Conservation (phyloP, 2,888 invertebrate species). For the Melolontha melolontha region DNA sequence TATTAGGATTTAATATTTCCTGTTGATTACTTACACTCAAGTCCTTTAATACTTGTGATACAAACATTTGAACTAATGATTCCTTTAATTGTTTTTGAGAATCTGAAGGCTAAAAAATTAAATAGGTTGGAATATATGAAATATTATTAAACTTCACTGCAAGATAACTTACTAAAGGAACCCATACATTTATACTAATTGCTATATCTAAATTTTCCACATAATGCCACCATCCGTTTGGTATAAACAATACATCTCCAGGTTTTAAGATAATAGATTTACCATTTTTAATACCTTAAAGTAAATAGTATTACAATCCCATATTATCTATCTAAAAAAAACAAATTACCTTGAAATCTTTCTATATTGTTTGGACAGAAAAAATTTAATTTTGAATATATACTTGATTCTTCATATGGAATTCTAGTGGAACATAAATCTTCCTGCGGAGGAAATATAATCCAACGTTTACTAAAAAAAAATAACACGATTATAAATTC, state of each 20-base stretch:
- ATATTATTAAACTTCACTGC: neutral
- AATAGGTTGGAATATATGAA: neutral
- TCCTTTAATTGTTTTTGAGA: slow-evolving; percentile 71
- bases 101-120: slow-evolving; percentile 61
- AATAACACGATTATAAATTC: slow-evolving; percentile 11
- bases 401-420: slow-evolving; percentile 96
- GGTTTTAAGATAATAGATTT: slow-evolving; percentile 76
- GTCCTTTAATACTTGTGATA: slow-evolving; percentile 72
- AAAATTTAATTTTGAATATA: slow-evolving; percentile 88
- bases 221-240: slow-evolving; percentile 97
- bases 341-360: slow-evolving; percentile 66
- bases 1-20: slow-evolving; percentile 76
- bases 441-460: slow-evolving; percentile 86
- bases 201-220: slow-evolving; percentile 86
- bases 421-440: slow-evolving; percentile 83
- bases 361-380: slow-evolving; percentile 71
- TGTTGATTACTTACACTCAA: slow-evolving; percentile 67
- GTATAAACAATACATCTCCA: slow-evolving; percentile 90
- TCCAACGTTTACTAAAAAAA: slow-evolving; percentile 85
- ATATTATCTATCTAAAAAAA: slow-evolving; percentile 2
- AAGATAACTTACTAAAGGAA: slow-evolving; percentile 73
- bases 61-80: slow-evolving; percentile 75
- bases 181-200: slow-evolving; percentile 76
- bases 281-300: slow-evolving; percentile 55
- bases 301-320: slow-evolving; percentile 19